Evolutionary conservation across 2,888 invertebrate genomes (phyloP).

Genomic region (Celastrina argiolus): DNA sequence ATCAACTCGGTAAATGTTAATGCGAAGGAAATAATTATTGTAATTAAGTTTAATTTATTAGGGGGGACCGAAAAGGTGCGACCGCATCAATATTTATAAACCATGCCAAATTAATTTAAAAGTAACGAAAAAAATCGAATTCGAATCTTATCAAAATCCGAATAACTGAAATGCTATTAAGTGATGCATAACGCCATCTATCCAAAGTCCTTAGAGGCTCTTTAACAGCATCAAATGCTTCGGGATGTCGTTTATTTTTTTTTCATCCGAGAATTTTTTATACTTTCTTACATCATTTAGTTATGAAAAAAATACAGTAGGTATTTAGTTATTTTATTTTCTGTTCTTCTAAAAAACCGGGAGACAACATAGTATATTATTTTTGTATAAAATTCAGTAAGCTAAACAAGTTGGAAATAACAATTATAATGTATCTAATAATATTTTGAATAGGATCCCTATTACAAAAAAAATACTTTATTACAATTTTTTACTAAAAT

Average conservation of each 20-base stretch:
- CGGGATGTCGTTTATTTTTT: constrained; percentile 55
- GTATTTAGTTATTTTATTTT: too few species aligned
- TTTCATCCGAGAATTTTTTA: constrained; percentile 35
- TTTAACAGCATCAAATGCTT: constrained; percentile 64
- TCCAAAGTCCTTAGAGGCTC: constrained; percentile 73
- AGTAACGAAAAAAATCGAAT: not conserved
- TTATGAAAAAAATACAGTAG: not conserved
- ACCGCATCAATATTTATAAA: constrained; percentile 27
- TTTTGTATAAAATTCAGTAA: too few species aligned
- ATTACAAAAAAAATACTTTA: too few species aligned
- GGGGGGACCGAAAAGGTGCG: constrained; percentile 44
- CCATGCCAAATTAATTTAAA: not conserved
- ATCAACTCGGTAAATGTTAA: constrained; percentile 29
- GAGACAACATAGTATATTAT: too few species aligned
- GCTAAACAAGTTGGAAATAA: too few species aligned
- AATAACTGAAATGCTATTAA: constrained; percentile 21
- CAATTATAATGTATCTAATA: too few species aligned
- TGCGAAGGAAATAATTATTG: constrained; percentile 36
- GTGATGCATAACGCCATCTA: constrained; percentile 71
- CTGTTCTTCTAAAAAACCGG: too few species aligned
- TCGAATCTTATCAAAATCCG: constrained; percentile 40
- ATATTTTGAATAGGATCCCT: too few species aligned
- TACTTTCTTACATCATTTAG: not conserved
- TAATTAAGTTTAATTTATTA: constrained; percentile 20
- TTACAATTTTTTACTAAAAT: too few species aligned